Base-by-base conservation (phyloP, 2,888 invertebrate genomes). In the Nudaria mundana region DNA sequence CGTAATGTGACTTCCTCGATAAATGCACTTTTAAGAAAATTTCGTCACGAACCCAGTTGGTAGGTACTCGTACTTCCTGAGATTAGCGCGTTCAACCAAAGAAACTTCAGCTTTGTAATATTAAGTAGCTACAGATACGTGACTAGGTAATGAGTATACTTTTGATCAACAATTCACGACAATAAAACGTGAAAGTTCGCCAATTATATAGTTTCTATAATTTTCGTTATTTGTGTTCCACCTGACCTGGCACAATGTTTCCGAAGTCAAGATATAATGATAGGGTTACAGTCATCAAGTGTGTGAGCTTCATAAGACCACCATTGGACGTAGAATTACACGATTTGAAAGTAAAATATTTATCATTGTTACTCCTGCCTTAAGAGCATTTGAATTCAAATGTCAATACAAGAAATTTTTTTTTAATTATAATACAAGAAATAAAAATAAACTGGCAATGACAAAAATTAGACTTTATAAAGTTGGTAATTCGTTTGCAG, bases 281-380 rank as follows among this genome's bases (percentile, higher is more conserved):
- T 3, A 33, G 1, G 18, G 8, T 34, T 39, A 40, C 43, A 54
- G 44, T 58, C 54, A 57, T 48, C 16, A 5, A 5, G 11, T 6
- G 3, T 30, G 20, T 7, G 3, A 12, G 24, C 38, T 33, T 13
- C 23, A 34, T n/a, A 6, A 0, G 25, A 7, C 30, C 29, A 40
- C 46, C 30, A 22, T 44, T 34, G 8, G 18, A n/a, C 15, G 35
- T 30, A 23, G 14, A 16, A 33, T 48, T 42, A 44, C 14, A 37
- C 34, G 36, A 34, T 40, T 30, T 39, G 37, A 44, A 23, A 52
- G 46, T 47, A 15, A 23, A 6, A 31, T 10, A 4, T 20, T 30
- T 7, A 5, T 10, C 8, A 18, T 11, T 30, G 6, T 38, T 20
- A n/a, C 26, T 38, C 11, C 28, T 11, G 13, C 5, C n/a, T 10